These are phyloP conservation scores for Mantis religiosa DNA, from an alignment of 2,888 invertebrate species.

Conservation along the genomic window DNA sequence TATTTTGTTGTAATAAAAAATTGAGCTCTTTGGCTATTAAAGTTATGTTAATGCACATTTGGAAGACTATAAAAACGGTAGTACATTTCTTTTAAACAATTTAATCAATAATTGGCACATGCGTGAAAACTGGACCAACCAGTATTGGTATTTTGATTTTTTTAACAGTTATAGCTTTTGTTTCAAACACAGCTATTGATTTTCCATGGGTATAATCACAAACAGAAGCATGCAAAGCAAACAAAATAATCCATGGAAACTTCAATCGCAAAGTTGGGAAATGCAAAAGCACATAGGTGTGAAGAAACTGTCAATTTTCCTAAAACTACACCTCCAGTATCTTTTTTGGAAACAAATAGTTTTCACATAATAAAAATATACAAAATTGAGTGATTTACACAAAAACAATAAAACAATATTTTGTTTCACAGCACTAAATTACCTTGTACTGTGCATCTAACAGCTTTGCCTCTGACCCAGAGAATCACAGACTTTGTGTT, in stretches of 20 bases:
- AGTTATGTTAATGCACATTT: not conserved
- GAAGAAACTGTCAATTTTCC: not conserved
- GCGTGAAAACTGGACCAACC: not conserved
- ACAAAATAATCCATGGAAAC: not conserved
- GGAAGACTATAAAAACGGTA: not conserved
- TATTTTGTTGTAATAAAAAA: not conserved
- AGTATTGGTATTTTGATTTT: not conserved
- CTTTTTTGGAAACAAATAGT: not conserved
- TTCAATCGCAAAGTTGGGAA: not conserved
- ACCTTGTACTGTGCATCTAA: not conserved
- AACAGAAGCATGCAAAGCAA: not conserved
- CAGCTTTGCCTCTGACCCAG: not conserved
- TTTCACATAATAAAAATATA: not conserved
- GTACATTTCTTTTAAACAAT: not conserved
- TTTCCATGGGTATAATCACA: not conserved
- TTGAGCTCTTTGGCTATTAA: not conserved
- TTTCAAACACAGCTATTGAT: not conserved
- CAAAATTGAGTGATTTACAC: not conserved
- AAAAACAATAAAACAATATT: not conserved
- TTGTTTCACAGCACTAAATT: not conserved
- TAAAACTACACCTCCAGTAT: not conserved
- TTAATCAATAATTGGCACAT: not conserved
- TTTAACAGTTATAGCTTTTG: not conserved
- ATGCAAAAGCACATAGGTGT: not conserved
- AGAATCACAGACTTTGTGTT: not conserved